Base-by-base conservation (phyloP, 2,888 invertebrate species). In the Hydrotaea diabolus region DNA sequence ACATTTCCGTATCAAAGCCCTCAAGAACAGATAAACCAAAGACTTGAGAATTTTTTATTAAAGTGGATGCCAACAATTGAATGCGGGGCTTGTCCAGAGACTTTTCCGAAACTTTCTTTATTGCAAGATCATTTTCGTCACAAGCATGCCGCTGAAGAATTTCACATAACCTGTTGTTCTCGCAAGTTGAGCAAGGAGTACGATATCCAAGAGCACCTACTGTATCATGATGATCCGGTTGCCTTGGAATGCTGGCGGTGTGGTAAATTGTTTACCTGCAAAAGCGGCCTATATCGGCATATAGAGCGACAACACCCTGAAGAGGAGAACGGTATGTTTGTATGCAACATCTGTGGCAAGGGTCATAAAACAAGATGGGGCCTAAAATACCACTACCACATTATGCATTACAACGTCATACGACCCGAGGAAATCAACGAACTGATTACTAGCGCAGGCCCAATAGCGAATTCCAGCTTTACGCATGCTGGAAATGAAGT, bases 291-390 rank as follows among this genome's bases (percentile, higher is more conserved):
- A 2, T 79, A 77, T 2, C 80, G 79, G 26, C 88, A 88, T 78
- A 85, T 87, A 26, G 19, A 49, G 0, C 71, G 69, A 7, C 76
- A 74, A 8, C 83, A 82, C 7, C 83, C 53, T 0, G 83, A 87
- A 17, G 87, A 83, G 9, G 88, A 88, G 0, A 82, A 57, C 69
- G 78, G 75, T 7, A 85, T 86, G 5, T 85, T 85, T 53, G 82
- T 87, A 2, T 88, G 88, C 69, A 81, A 85, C 0, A 86, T 87
- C 19, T 88, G 88, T 23, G 87, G 87, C 0, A 88, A 88, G 64
- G 86, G 87, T 9, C 86, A 86, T 74, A 80, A 86, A 17, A 83
- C 80, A 21, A 84, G 77, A 59, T 80, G 71, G 55, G 85, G 77
- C 26, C 85, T 82, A 7, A 87, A 79, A 46, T 82, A 66, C 23